Base-by-base conservation (phyloP, 2,888 invertebrate genomes). In the Chouioia cunea region DNA sequence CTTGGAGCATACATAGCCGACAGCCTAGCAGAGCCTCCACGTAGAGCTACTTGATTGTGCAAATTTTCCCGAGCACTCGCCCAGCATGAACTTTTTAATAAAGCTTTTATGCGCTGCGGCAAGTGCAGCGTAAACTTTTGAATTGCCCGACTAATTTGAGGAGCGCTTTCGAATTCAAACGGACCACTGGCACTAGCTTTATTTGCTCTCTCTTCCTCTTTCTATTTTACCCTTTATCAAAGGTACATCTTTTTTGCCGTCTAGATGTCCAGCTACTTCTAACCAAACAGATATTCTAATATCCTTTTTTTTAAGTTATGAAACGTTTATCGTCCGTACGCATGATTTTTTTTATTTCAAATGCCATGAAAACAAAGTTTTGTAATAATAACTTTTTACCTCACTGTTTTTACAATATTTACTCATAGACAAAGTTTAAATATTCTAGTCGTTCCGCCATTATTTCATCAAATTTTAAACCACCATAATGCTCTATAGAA, bases 81-180 rank as follows among this genome's bases (percentile, higher is more conserved):
- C 36, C 36, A 36, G 59, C 14, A 46, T 14, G 36, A 60, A 62
- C 63, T 71, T 66, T 71, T 58, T 71, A 71, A 71, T 71, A 64
- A 71, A 66, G 57, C 57, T 63, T 66, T 66, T 66, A 27, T 65
- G 18, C 50, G 6, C 44, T 23, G 43, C 22, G 43, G 44, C 47
- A 47, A 53, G 44, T 54, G 23, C 53, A 47, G 48, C 22, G 23
- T 59, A 53, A 70, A 70, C 59, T 65, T 70, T 64, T 53, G 36
- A 54, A 52, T 58, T 59, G 43, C 16, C 23, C 16, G 52, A 16
- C 52, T 66, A 58, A 58, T 58, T 52, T 66, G 53, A 59, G 59
- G 47, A 53, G 46, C 53, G 20, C 57, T 50, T 65, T 65, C 18
- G 56, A 47, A 52, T 63, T 52, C 53, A 23, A 47, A 36, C 48